Conservation (phyloP, 1,140 invertebrate genomes). For the Drusus annulatus region DNA sequence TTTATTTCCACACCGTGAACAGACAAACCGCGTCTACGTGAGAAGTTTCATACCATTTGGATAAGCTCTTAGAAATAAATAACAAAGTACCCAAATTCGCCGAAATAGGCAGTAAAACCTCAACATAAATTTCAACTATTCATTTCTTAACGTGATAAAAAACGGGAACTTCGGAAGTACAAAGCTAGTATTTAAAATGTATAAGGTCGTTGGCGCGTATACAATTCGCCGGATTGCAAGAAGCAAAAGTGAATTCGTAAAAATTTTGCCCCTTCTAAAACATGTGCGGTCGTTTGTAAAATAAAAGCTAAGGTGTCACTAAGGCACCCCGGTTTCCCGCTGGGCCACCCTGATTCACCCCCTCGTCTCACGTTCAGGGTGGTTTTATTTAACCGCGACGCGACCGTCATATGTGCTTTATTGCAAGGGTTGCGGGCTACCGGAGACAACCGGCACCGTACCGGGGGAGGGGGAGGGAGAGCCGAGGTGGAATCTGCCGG, state of each 20-base stretch:
- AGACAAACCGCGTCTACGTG: no score
- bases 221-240: conserved; percentile 9
- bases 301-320: conserved; percentile 25
- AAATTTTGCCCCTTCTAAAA: conserved; percentile 17
- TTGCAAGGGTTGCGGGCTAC: conserved; percentile 14
- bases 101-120: no score
- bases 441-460: background rate
- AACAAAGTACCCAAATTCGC: no score
- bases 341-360: background rate
- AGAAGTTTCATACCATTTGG: no score
- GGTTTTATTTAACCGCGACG: conserved; percentile 44
- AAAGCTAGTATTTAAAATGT: background rate
- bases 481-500: background rate
- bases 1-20: no score
- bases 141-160: no score
- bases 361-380: conserved; percentile 4
- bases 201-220: background rate
- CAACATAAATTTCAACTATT: no score
- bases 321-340: background rate
- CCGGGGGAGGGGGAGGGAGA: background rate
- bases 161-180: background rate
- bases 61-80: no score
- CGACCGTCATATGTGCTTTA: conserved; percentile 45
- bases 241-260: conserved; percentile 34
- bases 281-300: conserved; percentile 31